Evolutionary conservation across 2,113 vertebrate genomes (phyloP).

Genomic region (Camelus bactrianus): DNA sequence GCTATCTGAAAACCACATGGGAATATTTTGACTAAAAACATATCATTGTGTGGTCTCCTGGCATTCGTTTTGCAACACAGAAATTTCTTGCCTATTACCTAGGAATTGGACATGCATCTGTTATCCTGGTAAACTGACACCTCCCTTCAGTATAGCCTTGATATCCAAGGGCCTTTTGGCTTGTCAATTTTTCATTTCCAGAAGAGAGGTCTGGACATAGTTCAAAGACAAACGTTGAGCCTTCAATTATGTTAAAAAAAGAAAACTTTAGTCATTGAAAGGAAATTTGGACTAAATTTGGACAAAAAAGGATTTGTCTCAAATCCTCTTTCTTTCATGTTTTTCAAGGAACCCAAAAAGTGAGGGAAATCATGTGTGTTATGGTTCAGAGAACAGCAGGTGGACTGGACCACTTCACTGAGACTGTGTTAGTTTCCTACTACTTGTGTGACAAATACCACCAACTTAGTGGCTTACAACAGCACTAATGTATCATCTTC

Average conservation of each 20-base stretch:
- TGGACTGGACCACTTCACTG: not conserved
- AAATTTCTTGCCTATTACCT: not conserved
- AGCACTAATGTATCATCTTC: not conserved
- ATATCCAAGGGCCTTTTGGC: not conserved
- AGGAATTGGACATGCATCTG: not conserved
- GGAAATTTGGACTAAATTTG: not conserved
- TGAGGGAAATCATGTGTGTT: not conserved
- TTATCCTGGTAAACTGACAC: not conserved
- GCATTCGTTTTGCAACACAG: not conserved
- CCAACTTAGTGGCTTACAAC: not conserved
- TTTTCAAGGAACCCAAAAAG: constrained; percentile 9
- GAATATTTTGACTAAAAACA: not conserved
- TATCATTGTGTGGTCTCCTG: not conserved
- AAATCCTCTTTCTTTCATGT: constrained; percentile 20
- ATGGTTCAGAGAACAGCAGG: not conserved
- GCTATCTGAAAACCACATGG: constrained; percentile 9
- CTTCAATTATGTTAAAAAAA: not conserved
- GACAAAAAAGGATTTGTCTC: not conserved
- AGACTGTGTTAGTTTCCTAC: not conserved
- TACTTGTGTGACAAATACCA: not conserved
- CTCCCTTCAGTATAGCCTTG: not conserved
- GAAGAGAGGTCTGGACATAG: not conserved
- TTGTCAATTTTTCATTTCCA: not conserved
- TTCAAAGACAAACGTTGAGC: not conserved
- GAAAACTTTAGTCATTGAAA: not conserved